Evolutionary conservation across 2,797 vertebrate species (phyloP).

Genomic region (Microtus californicus): DNA sequence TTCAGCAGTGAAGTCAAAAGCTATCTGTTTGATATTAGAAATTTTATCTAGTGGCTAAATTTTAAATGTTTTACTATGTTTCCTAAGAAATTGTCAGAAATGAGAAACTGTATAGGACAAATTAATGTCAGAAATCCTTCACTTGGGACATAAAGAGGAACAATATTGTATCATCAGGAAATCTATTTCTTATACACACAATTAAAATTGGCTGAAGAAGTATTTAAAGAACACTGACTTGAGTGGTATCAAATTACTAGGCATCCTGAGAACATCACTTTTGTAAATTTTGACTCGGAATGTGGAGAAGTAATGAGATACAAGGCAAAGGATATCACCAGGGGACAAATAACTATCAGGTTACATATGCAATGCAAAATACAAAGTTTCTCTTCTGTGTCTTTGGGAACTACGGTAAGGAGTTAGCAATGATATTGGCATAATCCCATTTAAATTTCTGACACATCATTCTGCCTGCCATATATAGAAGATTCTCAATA

Average conservation of each 20-base stretch:
- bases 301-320: not conserved
- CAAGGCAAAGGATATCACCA: slow-evolving; percentile 15
- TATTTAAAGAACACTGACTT: slow-evolving; percentile 47
- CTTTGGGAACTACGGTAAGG: not conserved
- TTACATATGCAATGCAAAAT: slow-evolving; percentile 31
- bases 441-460: slow-evolving; percentile 61
- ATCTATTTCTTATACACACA: not conserved
- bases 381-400: slow-evolving; percentile 36
- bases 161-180: slow-evolving; percentile 43
- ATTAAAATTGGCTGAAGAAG: slow-evolving; percentile 31
- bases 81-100: slow-evolving; percentile 36
- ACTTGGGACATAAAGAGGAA: slow-evolving; percentile 27
- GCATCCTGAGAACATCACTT: not conserved
- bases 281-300: slow-evolving; percentile 37
- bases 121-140: slow-evolving; percentile 58
- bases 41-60: slow-evolving; percentile 38
- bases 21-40: slow-evolving; percentile 39
- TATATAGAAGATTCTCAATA: not conserved
- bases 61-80: slow-evolving; percentile 46
- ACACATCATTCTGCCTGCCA: slow-evolving; percentile 14
- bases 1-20: slow-evolving; percentile 33
- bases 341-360: slow-evolving; percentile 19
- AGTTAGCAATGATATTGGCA: slow-evolving; percentile 36
- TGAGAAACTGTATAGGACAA: slow-evolving; percentile 59
- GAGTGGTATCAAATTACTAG: slow-evolving; percentile 40